phyloP scores from a whole-genome alignment of 2,113 vertebrate species.

The Microtus oregoni region DNA sequence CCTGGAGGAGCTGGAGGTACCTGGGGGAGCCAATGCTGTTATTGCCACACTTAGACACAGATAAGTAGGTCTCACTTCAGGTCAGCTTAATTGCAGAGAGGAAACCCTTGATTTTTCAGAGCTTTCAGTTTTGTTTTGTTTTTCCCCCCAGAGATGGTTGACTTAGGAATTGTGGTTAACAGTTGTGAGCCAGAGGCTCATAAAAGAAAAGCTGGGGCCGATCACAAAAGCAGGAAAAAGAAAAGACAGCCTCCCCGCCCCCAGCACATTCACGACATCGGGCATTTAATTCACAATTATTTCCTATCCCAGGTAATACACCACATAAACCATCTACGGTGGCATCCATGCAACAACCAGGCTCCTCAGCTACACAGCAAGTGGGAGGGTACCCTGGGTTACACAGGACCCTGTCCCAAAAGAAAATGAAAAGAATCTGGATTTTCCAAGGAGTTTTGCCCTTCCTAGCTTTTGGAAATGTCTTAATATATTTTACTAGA shows the following conservation, averaged over 20 bases:
- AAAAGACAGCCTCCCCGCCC: neutral
- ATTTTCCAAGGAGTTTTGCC: neutral
- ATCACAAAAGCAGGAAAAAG: neutral
- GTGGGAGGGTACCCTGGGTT: neutral
- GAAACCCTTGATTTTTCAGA: constrained; percentile 24
- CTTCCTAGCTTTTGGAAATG: neutral
- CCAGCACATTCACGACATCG: neutral
- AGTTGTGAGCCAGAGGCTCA: neutral
- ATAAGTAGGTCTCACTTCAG: constrained; percentile 17
- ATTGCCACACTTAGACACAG: neutral
- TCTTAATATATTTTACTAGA: neutral
- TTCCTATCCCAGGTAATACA: neutral
- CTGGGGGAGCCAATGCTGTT: neutral
- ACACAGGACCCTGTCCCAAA: neutral
- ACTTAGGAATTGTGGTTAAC: constrained; percentile 16
- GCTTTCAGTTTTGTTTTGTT: neutral
- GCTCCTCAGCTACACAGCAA: neutral
- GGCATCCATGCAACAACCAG: neutral
- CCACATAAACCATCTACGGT: neutral
- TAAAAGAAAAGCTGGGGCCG: neutral
- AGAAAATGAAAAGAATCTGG: neutral
- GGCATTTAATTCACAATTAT: neutral
- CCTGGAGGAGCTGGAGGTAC: neutral
- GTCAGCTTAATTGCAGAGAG: constrained; percentile 19
- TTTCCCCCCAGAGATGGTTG: neutral